A percentile compares a stretch with the other conserved stretches of the same genome.
phyloP scores from a whole-genome alignment of 2,888 invertebrate genomes.

The Ormia ochracea region DNA sequence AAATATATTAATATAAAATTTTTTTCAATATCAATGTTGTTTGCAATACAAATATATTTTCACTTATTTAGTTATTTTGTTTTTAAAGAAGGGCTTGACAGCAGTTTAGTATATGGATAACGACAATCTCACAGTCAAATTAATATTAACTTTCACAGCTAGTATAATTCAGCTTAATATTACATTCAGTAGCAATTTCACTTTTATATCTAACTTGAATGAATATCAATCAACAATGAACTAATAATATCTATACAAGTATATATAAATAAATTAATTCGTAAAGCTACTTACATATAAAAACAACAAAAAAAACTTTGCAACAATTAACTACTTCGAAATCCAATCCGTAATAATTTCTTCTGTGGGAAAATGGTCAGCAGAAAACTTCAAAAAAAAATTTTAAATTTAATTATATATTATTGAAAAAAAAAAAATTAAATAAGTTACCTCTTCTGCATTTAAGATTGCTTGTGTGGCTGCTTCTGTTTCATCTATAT shows the following conservation, averaged over 20 bases:
- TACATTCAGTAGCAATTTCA: too few species aligned
- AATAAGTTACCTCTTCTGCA: slow-evolving; percentile 68
- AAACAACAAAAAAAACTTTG: background rate
- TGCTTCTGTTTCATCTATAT: slow-evolving; percentile 56
- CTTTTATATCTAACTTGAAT: too few species aligned
- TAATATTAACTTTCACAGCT: too few species aligned
- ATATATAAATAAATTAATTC: too few species aligned
- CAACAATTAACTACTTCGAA: slow-evolving; percentile 48
- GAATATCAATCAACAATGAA: too few species aligned
- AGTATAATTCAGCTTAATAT: too few species aligned
- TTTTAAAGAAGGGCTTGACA: too few species aligned
- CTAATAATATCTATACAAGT: too few species aligned
- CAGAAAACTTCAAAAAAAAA: slow-evolving; percentile 68
- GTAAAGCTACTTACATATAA: background rate
- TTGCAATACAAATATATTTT: background rate
- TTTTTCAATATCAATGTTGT: background rate
- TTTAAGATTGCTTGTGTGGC: slow-evolving; percentile 66
- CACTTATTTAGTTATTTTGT: background rate
- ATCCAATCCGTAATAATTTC: slow-evolving; percentile 75
- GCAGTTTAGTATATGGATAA: too few species aligned
- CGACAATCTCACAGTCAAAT: too few species aligned
- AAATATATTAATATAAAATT: background rate
- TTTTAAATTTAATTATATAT: background rate
- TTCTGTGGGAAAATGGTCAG: slow-evolving; percentile 72
- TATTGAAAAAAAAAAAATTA: background rate